These are phyloP conservation scores for Drosophila birchii DNA, from an alignment of 2,888 invertebrate genomes.

Conservation along the genomic window DNA sequence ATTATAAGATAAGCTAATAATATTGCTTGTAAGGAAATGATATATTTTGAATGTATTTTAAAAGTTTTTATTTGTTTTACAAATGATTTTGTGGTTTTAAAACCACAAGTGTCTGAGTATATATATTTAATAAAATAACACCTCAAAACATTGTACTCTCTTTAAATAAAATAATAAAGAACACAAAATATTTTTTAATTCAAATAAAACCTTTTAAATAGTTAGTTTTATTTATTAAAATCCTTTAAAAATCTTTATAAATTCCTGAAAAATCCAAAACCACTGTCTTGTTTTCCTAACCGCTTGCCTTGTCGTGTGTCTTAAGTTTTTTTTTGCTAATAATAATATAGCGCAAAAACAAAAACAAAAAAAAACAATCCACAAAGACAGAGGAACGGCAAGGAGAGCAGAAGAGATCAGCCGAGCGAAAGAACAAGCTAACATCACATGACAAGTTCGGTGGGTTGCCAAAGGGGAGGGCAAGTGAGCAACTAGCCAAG, in stretches of 20 bases:
- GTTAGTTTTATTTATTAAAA: too few relatives aligned
- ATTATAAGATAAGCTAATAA: neutral
- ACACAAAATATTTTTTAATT: neutral
- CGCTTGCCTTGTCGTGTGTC: slow-evolving; percentile 48
- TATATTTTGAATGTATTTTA: neutral
- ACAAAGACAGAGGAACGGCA: slow-evolving; percentile 25
- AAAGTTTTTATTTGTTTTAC: too few relatives aligned
- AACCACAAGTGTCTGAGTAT: too few relatives aligned
- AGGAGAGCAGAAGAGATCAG: slow-evolving; percentile 27
- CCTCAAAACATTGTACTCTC: too few relatives aligned
- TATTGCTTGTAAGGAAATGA: neutral
- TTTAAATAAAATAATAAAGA: neutral
- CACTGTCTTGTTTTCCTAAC: slow-evolving; percentile 13
- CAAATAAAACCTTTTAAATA: neutral
- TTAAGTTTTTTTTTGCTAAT: slow-evolving; percentile 54
- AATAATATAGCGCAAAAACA: slow-evolving; percentile 41
- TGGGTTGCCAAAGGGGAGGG: slow-evolving; percentile 32
- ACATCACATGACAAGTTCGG: slow-evolving; percentile 73
- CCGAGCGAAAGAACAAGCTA: slow-evolving; percentile 34
- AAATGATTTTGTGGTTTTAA: too few relatives aligned
- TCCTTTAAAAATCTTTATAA: neutral
- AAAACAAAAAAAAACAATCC: neutral
- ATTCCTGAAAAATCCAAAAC: neutral
- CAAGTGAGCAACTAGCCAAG: neutral
- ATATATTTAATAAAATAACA: too few relatives aligned